These are phyloP conservation scores for Mesocricetus auratus DNA, from an alignment of 2,113 vertebrate species.

Conservation along the genomic window DNA sequence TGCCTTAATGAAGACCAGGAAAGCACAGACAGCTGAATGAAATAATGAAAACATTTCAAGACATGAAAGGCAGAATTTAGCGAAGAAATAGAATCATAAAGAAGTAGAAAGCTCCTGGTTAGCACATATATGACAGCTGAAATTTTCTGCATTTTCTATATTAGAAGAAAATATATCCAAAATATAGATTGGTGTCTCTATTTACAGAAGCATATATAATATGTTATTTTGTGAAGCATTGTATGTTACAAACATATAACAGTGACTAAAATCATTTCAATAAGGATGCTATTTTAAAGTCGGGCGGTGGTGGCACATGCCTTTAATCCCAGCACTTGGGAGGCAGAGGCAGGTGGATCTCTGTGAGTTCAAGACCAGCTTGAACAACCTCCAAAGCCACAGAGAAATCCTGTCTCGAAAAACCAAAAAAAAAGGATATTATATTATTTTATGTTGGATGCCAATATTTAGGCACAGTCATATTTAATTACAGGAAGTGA, in stretches of 20 bases:
- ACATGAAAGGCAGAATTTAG: background rate
- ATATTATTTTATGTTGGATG: constrained; percentile 14
- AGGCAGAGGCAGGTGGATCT: no score
- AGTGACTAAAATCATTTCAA: background rate
- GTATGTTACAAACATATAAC: background rate
- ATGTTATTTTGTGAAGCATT: background rate
- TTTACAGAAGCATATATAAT: constrained; percentile 8
- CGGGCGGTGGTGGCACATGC: no score
- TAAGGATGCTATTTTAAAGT: constrained; percentile 6
- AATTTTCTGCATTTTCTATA: background rate
- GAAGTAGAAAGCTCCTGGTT: background rate
- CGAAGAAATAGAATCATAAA: background rate
- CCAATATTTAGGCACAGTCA: background rate
- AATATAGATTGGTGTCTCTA: background rate
- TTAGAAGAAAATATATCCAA: background rate
- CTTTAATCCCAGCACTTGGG: no score
- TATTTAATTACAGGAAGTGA: constrained; percentile 48
- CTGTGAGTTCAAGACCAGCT: no score
- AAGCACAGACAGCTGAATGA: background rate
- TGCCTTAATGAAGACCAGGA: background rate
- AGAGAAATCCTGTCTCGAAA: no score
- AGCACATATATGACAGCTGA: background rate
- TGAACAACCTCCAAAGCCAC: no score
- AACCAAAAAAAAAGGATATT: no score
- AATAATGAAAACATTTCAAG: background rate